A percentile compares a stretch with the other conserved stretches of the same genome.
phyloP scores from a whole-genome alignment of 2,888 invertebrate species.

The Stenolophus ochropezus region DNA sequence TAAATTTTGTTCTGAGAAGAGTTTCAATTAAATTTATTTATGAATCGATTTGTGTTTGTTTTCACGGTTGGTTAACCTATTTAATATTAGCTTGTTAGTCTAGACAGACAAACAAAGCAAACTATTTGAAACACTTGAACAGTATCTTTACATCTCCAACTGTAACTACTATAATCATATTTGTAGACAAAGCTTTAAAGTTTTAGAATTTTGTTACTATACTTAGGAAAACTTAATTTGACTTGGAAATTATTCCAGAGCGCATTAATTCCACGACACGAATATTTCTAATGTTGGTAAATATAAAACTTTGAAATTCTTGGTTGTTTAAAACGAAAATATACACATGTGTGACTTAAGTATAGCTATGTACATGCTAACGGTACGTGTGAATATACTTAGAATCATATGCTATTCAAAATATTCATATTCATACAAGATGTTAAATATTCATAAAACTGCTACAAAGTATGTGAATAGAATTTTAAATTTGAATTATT shows the following conservation, averaged over 20 bases:
- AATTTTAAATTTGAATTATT: conserved; percentile 6
- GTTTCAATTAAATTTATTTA: too few species aligned
- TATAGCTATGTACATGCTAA: not conserved
- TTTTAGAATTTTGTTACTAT: not conserved
- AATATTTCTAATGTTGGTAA: not conserved
- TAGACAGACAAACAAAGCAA: not conserved
- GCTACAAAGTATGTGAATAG: not conserved
- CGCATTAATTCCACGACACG: not conserved
- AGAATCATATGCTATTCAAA: conserved; percentile 4
- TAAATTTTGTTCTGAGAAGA: not conserved
- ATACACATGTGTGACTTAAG: not conserved
- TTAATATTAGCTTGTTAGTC: not conserved
- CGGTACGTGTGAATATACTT: conserved; percentile 4
- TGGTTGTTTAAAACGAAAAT: not conserved
- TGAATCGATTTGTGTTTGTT: too few species aligned
- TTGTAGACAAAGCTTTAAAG: not conserved
- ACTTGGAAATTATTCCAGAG: not conserved
- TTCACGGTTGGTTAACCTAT: not conserved
- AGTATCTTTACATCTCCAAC: not conserved
- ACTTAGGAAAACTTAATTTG: not conserved
- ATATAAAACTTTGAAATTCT: not conserved
- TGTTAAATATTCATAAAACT: conserved; percentile 8
- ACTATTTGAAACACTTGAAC: not conserved
- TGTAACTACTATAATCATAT: not conserved
- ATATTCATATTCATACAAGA: conserved; percentile 15